These are phyloP conservation scores for Sesamia inferens DNA, from an alignment of 2,888 invertebrate genomes.

Conservation along the genomic window DNA sequence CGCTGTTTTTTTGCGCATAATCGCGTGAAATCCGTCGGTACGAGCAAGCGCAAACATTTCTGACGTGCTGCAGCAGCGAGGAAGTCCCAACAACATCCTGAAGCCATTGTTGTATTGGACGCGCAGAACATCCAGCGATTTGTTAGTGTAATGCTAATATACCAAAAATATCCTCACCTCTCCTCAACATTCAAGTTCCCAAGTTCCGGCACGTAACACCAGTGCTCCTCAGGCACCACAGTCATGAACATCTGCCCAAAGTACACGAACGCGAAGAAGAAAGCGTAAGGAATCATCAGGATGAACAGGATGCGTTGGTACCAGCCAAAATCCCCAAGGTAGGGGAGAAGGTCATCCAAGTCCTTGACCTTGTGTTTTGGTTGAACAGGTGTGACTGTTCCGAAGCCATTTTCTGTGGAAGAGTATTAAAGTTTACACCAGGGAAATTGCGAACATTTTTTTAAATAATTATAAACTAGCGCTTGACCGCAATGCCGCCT, in stretches of 20 bases:
- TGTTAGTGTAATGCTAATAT: no score
- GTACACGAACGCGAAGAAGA: slow-evolving; percentile 87
- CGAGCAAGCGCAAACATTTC: no score
- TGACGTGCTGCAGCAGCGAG: no score
- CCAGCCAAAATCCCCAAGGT: slow-evolving; percentile 85
- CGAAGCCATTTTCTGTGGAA: slow-evolving; percentile 65
- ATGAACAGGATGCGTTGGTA: slow-evolving; percentile 85
- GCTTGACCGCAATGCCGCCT: no score
- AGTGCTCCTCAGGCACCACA: slow-evolving; percentile 80
- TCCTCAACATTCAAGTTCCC: slow-evolving; percentile 75
- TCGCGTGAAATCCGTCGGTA: no score
- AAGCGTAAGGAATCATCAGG: slow-evolving; percentile 85
- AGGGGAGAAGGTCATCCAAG: slow-evolving; percentile 83
- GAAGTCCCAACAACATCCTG: no score
- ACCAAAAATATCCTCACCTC: slow-evolving; percentile 68
- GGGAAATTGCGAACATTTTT: no score
- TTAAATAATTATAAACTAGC: no score
- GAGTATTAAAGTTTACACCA: neutral
- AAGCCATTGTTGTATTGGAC: no score
- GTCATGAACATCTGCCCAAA: slow-evolving; percentile 88
- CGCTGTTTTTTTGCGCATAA: no score
- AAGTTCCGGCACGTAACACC: slow-evolving; percentile 81
- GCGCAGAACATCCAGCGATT: no score
- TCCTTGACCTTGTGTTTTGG: slow-evolving; percentile 72
- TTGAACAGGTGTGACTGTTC: slow-evolving; percentile 4